Base-by-base conservation (phyloP, 2,888 invertebrate genomes). In the Xylota sylvarum region DNA sequence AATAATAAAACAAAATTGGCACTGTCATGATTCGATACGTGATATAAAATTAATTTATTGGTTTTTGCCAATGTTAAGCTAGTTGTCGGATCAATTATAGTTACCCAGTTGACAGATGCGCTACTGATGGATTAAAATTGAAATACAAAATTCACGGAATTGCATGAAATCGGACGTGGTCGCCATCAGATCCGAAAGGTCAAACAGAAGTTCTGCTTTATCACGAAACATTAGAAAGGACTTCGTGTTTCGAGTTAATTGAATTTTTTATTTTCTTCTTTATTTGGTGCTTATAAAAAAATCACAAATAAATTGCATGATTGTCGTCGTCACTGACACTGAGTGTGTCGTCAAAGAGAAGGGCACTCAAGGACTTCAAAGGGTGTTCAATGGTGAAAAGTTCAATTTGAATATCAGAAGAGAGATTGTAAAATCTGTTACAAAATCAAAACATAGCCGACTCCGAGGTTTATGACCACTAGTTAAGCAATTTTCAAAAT, bases 141-240 rank as follows among this genome's bases (percentile, higher is more conserved):
- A 37, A 32, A 32, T 5, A 32, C 2, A 32, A 32, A 32, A 32
- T 32, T 2, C 5, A 32, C 5, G 37, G 37, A 10, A 10, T 37
- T 37, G 37, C 10, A 37, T 37, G 40, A 4, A 1, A 4, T 0
- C 12, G 12, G 12, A 40, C 4, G 9, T 40, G 3, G n/a, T 40
- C 9, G 40, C 40, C 2, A 40, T 40, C 4, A 40, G 40, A 4
- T n/a, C 12, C 40, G 12, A n/a, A 40, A n/a, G 5, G 12, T n/a
- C 4, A 5, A 60, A 32, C 9, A 30, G 9, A 55, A 14, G 30
- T 14, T 30, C n/a, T 4, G 4, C 14, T 55, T 32, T n/a, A 30
- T 23, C 6, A 30, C 7, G 14, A 30, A 14, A 55, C n/a, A 27
- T 55, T 55, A 27, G 30, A 55, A 55, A 55, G 52, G 52, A 55